Evolutionary conservation across 1,140 invertebrate species (phyloP), one percentile per base, ranked within the genome.

Genomic region (Drosophila auraria): DNA sequence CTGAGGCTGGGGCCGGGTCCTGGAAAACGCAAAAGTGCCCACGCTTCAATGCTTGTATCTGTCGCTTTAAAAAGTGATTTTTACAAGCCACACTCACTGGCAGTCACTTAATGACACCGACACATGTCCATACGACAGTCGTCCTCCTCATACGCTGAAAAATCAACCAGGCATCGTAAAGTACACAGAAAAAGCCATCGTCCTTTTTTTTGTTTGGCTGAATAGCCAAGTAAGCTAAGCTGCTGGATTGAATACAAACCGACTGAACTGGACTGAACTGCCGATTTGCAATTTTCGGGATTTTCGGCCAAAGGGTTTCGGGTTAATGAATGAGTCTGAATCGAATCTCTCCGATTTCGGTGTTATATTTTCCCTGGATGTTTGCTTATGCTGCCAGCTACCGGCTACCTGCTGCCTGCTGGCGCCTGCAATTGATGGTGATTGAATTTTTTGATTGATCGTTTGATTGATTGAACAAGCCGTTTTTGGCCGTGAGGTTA

Each of bases 21-120:
- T 68, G 68, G 23, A 80, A 90, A 90, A 90, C 84, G 84, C 84
- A 89, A 89, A 89, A 89, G 84, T 89, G 59, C 71, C 78, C 79
- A 74, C 82, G 86, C 86, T 82, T 89, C 82, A 89, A 77, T 89
- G 86, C 82, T 61, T 90, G 79, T 78, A 68, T 68, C 70, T 75
- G 78, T 90, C 78, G 84, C 82, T 90, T 90, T 90, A 91, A 90
- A 91, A 90, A 75, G 69, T 91, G 79, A 91, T 90, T 91, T 91
- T 86, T 68, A 86, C 70, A 80, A 69, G 53, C 53, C 72, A 65
- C 77, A 63, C 54, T 57, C 57, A 70, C 57, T 47, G 40, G 42
- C 45, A 60, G 50, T 40, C 70, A 72, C 63, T 57, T 61, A 72
- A 50, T 57, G 44, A 56, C 51, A 74, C 56, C 53, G 27, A 54